phyloP scores from a whole-genome alignment of 2,113 vertebrate species.

The Microtus oregoni region DNA sequence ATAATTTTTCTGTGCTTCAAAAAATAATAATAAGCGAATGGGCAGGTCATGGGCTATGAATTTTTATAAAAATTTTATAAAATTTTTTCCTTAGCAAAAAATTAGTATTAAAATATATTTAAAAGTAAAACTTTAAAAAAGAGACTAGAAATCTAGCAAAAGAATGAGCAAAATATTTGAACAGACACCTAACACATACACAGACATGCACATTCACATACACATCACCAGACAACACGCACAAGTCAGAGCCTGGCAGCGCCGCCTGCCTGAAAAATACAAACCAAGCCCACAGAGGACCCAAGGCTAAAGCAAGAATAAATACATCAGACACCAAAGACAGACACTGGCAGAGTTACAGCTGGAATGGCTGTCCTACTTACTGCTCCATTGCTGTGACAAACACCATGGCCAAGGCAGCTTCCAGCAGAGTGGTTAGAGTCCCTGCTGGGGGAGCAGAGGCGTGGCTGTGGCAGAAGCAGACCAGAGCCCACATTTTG shows the following conservation, averaged over 20 bases:
- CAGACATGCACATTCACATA: background rate
- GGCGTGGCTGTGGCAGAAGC: background rate
- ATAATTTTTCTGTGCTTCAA: background rate
- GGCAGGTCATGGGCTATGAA: background rate
- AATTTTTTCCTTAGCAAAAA: background rate
- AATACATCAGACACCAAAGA: background rate
- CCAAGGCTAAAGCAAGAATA: background rate
- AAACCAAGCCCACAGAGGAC: background rate
- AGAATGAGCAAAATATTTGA: background rate
- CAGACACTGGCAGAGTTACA: background rate
- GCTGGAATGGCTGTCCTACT: background rate
- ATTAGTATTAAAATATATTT: background rate
- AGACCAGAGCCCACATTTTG: background rate
- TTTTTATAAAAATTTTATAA: background rate
- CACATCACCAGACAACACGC: background rate
- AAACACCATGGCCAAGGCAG: background rate
- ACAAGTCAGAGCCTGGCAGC: too few species aligned
- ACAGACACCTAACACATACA: background rate
- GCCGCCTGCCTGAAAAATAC: background rate
- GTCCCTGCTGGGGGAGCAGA: background rate
- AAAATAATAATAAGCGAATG: constrained; percentile 12
- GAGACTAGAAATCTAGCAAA: background rate
- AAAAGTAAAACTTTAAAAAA: background rate
- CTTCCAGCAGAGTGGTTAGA: too few species aligned
- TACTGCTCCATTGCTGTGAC: background rate